Evolutionary conservation across 1,140 invertebrate species (phyloP).

Genomic region (Drosophila rufa): DNA sequence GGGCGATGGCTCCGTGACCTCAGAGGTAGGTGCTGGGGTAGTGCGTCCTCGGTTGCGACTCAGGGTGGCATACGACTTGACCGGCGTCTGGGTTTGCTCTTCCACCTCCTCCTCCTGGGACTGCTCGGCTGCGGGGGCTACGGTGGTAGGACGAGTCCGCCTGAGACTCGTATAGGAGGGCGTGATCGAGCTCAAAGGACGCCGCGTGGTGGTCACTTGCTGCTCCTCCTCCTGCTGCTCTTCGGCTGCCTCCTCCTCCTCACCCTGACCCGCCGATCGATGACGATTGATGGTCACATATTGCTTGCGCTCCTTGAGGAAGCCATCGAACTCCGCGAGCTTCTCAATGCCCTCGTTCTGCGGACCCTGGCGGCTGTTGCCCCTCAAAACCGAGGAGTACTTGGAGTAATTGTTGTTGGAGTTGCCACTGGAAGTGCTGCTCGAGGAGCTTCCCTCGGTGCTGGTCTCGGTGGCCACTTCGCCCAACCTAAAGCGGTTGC

Average conservation of each 20-base stretch:
- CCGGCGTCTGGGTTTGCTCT: slow-evolving; percentile 56
- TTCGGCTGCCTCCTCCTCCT: slow-evolving; percentile 35
- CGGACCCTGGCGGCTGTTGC: slow-evolving; percentile 88
- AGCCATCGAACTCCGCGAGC: slow-evolving; percentile 86
- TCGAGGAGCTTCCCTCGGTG: slow-evolving; percentile 19
- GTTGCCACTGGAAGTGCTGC: neutral
- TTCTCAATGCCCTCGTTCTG: slow-evolving; percentile 90
- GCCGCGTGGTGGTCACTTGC: slow-evolving; percentile 59
- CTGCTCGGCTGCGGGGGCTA: slow-evolving; percentile 67
- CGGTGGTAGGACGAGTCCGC: slow-evolving; percentile 87
- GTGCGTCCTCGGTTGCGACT: slow-evolving; percentile 60
- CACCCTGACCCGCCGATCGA: slow-evolving; percentile 54
- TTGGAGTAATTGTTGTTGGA: slow-evolving; percentile 59
- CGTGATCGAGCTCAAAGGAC: slow-evolving; percentile 62
- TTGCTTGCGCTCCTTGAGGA: slow-evolving; percentile 83
- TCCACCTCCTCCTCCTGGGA: slow-evolving; percentile 66
- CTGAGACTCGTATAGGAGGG: slow-evolving; percentile 90
- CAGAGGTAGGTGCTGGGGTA: slow-evolving; percentile 11
- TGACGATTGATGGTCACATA: slow-evolving; percentile 87
- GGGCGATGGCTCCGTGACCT: slow-evolving; percentile 30
- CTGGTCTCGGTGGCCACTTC: slow-evolving; percentile 8
- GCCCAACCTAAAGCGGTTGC: slow-evolving; percentile 56
- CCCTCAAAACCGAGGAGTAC: slow-evolving; percentile 84
- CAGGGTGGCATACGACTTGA: slow-evolving; percentile 64
- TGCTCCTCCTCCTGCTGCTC: slow-evolving; percentile 80